A percentile compares a stretch with the other conserved stretches of the same genome.
phyloP scores from a whole-genome alignment of 2,797 vertebrate genomes.

The Argyrosomus regius region DNA sequence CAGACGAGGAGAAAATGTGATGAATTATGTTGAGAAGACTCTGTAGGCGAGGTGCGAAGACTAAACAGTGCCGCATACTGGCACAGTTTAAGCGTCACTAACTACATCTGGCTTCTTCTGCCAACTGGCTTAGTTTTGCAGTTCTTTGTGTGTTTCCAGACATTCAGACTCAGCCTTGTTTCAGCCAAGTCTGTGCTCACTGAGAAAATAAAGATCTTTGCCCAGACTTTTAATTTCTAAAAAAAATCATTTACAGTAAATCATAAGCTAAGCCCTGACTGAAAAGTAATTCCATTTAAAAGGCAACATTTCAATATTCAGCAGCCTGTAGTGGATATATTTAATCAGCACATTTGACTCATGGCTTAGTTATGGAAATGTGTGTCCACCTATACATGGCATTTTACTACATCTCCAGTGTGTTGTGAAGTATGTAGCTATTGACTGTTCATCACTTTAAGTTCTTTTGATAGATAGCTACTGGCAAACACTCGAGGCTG shows the following conservation, averaged over 20 bases:
- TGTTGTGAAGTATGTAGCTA: slow-evolving; percentile 25
- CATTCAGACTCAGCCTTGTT: slow-evolving; percentile 26
- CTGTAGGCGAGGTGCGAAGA: slow-evolving; percentile 32
- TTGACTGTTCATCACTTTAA: slow-evolving; percentile 37
- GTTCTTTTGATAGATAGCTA: slow-evolving; percentile 41
- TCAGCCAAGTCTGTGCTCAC: slow-evolving; percentile 33
- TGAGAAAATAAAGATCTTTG: slow-evolving; percentile 27
- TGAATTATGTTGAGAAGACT: slow-evolving; percentile 54
- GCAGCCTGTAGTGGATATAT: slow-evolving; percentile 1
- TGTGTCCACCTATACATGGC: neutral
- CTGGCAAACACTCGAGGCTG: slow-evolving; percentile 35
- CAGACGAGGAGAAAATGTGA: slow-evolving; percentile 33
- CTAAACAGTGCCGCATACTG: slow-evolving; percentile 50
- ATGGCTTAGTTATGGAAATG: slow-evolving; percentile 1
- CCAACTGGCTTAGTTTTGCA: slow-evolving; percentile 34
- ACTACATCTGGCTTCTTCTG: slow-evolving; percentile 39
- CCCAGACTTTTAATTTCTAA: slow-evolving; percentile 22
- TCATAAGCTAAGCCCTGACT: slow-evolving; percentile 18
- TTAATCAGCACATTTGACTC: slow-evolving; percentile 18
- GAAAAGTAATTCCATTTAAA: slow-evolving; percentile 15
- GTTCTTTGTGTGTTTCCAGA: slow-evolving; percentile 46
- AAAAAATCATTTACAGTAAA: slow-evolving; percentile 32
- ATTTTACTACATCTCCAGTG: slow-evolving; percentile 20
- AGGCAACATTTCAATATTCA: slow-evolving; percentile 19
- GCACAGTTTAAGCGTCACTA: slow-evolving; percentile 38